These are phyloP conservation scores for Montipora foliosa DNA, from an alignment of 64 coral and sea anemone genomes.

Conservation along the genomic window DNA sequence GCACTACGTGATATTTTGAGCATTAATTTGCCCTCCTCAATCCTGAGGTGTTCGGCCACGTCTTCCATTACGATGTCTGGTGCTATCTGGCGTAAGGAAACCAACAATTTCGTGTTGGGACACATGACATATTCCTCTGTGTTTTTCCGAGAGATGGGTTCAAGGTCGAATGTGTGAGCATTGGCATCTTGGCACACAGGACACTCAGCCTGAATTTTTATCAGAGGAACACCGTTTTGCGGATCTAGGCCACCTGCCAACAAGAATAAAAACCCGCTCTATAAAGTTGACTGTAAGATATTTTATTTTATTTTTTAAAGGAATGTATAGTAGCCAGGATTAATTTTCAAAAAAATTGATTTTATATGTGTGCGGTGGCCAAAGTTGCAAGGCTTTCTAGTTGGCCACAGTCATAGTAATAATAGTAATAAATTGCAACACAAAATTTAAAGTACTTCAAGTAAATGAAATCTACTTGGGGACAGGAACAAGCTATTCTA, in stretches of 20 bases:
- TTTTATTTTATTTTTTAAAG: too few species aligned
- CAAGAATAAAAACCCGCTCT: not conserved
- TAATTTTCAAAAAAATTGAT: too few species aligned
- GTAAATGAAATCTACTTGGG: too few species aligned
- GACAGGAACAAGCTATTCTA: too few species aligned
- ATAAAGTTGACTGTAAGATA: too few species aligned
- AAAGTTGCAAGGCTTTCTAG: too few species aligned
- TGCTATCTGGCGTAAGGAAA: slow-evolving; percentile 69
- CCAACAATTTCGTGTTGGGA: slow-evolving; percentile 79
- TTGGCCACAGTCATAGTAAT: too few species aligned
- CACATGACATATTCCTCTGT: slow-evolving; percentile 79
- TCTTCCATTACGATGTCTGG: slow-evolving; percentile 92
- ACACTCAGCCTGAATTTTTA: slow-evolving; percentile 71
- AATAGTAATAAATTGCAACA: too few species aligned
- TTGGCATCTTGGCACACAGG: slow-evolving; percentile 58
- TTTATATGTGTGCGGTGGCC: too few species aligned
- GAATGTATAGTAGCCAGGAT: too few species aligned
- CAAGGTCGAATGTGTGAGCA: slow-evolving; percentile 82
- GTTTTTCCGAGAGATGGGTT: slow-evolving; percentile 62
- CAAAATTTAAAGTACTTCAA: too few species aligned
- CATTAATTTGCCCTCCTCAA: slow-evolving; percentile 66
- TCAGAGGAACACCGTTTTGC: slow-evolving; percentile 66
- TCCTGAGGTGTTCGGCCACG: slow-evolving; percentile 58
- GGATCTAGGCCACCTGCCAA: slow-evolving; percentile 72
- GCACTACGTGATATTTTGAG: slow-evolving; percentile 43